Percentiles rank a stretch among this genome's conserved stretches.
phyloP scores from a whole-genome alignment of 2,888 invertebrate species.

The Cantharis flavilabris region DNA sequence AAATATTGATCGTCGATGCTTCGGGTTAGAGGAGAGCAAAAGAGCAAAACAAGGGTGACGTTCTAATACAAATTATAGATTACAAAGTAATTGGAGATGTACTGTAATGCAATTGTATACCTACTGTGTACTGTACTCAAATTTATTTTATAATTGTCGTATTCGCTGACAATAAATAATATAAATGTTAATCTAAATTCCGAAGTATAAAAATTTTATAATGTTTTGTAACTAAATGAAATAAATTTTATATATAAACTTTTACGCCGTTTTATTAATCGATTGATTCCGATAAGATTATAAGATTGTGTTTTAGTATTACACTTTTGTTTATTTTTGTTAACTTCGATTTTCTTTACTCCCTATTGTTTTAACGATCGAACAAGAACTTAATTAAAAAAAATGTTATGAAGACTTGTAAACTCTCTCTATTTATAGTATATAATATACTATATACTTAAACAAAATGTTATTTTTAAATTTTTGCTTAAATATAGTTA shows the following conservation, averaged over 20 bases:
- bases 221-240: constrained; percentile 21
- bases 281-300: not conserved
- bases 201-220: constrained; percentile 23
- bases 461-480: too few species aligned
- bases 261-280: not conserved
- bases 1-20: not conserved
- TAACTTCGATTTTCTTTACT: not conserved
- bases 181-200: constrained; percentile 22
- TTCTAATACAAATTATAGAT: not conserved
- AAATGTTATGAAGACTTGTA: not conserved
- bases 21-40: not conserved
- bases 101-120: not conserved
- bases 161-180: constrained; percentile 28
- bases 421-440: not conserved
- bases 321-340: not conserved
- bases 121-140: constrained; percentile 2
- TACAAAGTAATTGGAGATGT: not conserved
- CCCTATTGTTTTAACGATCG: not conserved
- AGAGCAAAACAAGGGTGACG: not conserved
- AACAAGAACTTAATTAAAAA: not conserved
- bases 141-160: constrained; percentile 15
- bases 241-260: constrained; percentile 22
- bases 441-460: too few species aligned
- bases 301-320: not conserved
- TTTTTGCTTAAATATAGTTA: not conserved